Evolutionary conservation across 2,888 invertebrate genomes (phyloP).

Genomic region (Pseudococcus jackbeardsleyi): DNA sequence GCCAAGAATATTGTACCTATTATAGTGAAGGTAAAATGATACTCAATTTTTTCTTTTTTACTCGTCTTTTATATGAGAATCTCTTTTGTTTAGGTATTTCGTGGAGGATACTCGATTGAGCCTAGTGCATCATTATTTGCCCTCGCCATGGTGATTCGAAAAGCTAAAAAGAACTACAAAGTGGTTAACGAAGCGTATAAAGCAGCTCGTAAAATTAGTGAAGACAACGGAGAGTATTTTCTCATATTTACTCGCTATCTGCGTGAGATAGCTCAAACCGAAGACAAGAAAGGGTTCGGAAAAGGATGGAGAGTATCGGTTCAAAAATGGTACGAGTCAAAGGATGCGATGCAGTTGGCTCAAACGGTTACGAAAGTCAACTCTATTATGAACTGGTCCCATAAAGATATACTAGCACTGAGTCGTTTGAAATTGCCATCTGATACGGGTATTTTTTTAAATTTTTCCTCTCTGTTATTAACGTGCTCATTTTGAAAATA

Average conservation of each 20-base stretch:
- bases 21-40: slow-evolving; percentile 47
- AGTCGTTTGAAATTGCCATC: slow-evolving; percentile 60
- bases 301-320: slow-evolving; percentile 62
- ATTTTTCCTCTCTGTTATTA: neutral
- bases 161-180: slow-evolving; percentile 29
- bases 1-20: slow-evolving; percentile 42
- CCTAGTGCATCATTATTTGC: slow-evolving; percentile 55
- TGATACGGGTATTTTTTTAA: slow-evolving; percentile 55
- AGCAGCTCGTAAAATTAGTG: slow-evolving; percentile 59
- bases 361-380: slow-evolving; percentile 57
- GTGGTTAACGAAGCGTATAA: slow-evolving; percentile 53
- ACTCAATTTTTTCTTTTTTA: neutral
- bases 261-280: slow-evolving; percentile 45
- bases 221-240: slow-evolving; percentile 57
- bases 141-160: slow-evolving; percentile 53
- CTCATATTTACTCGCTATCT: slow-evolving; percentile 51
- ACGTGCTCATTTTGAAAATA: neutral
- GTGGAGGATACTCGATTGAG: slow-evolving; percentile 39
- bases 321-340: slow-evolving; percentile 64
- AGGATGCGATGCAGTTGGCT: slow-evolving; percentile 62
- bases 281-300: slow-evolving; percentile 60
- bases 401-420: slow-evolving; percentile 63
- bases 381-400: slow-evolving; percentile 56
- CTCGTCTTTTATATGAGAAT: neutral
- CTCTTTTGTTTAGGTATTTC: slow-evolving; percentile 34